Percentiles rank a stretch among this genome's conserved stretches.
These are phyloP conservation scores for Protonibea diacanthus DNA, from an alignment of 2,797 vertebrate genomes.

Conservation along the genomic window DNA sequence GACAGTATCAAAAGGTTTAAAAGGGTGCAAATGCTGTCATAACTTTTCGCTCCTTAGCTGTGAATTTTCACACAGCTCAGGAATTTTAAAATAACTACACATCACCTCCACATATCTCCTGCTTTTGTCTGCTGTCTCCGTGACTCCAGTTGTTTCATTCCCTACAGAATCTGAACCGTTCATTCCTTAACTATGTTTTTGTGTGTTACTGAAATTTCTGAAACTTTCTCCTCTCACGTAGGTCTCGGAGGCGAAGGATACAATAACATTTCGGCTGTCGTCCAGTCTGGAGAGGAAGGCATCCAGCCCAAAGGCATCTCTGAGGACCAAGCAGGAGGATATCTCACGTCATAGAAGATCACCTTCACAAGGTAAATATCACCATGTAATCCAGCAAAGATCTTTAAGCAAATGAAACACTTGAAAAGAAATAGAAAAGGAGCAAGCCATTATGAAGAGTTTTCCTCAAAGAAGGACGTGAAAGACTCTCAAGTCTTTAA, in stretches of 20 bases:
- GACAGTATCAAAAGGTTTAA: background rate
- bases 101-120: background rate
- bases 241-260: conserved; percentile 84
- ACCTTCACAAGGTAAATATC: conserved; percentile 70
- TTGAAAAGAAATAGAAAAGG: conserved; percentile 13
- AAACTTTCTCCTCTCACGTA: conserved; percentile 65
- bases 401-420: conserved; percentile 34
- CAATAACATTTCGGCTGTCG: conserved; percentile 87
- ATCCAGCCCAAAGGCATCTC: conserved; percentile 55
- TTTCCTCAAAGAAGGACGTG: background rate
- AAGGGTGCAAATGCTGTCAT: conserved; percentile 26
- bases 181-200: background rate
- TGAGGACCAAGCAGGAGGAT: conserved; percentile 68
- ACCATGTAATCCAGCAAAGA: conserved; percentile 21
- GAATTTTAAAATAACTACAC: conserved; percentile 22
- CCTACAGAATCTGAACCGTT: conserved; percentile 14
- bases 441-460: background rate
- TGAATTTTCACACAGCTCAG: conserved; percentile 35
- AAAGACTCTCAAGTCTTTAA: conserved; percentile 24
- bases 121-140: conserved; percentile 2
- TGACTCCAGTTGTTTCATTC: conserved; percentile 15
- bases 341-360: conserved; percentile 71
- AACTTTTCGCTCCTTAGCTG: conserved; percentile 33
- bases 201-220: conserved; percentile 29
- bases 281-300: conserved; percentile 74